phyloP scores from a whole-genome alignment of 2,797 vertebrate genomes.

The Malurus leucopterus region DNA sequence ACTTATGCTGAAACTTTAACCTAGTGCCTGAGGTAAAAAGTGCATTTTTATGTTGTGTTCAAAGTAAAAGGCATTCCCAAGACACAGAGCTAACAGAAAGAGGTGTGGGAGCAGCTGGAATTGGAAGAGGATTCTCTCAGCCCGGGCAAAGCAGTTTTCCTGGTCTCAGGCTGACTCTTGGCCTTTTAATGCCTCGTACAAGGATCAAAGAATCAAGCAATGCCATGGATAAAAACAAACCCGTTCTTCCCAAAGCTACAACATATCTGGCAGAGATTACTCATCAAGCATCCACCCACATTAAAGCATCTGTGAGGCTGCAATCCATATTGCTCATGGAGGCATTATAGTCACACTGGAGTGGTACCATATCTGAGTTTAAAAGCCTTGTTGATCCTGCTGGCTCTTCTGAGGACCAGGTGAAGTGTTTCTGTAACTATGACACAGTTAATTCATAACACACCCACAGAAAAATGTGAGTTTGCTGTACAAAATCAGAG shows the following conservation, averaged over 20 bases:
- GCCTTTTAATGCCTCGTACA: neutral
- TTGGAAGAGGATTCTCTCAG: neutral
- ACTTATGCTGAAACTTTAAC: neutral
- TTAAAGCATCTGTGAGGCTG: conserved; percentile 15
- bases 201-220: neutral
- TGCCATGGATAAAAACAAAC: neutral
- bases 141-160: neutral
- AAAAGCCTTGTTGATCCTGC: neutral
- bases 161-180: neutral
- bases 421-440: neutral
- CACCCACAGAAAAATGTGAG: neutral
- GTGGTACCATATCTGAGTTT: neutral
- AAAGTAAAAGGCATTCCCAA: neutral
- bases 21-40: neutral
- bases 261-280: neutral
- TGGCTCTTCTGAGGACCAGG: neutral
- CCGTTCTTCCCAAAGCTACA: neutral
- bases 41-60: neutral
- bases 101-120: neutral
- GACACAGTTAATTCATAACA: neutral
- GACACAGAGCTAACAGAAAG: neutral
- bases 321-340: neutral
- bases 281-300: conserved; percentile 29
- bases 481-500: neutral
- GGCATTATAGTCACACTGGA: neutral